A percentile compares a stretch with the other conserved stretches of the same genome.
Evolutionary conservation across 1,140 invertebrate genomes (phyloP).

Genomic region (Bombus haemorrhoidalis): DNA sequence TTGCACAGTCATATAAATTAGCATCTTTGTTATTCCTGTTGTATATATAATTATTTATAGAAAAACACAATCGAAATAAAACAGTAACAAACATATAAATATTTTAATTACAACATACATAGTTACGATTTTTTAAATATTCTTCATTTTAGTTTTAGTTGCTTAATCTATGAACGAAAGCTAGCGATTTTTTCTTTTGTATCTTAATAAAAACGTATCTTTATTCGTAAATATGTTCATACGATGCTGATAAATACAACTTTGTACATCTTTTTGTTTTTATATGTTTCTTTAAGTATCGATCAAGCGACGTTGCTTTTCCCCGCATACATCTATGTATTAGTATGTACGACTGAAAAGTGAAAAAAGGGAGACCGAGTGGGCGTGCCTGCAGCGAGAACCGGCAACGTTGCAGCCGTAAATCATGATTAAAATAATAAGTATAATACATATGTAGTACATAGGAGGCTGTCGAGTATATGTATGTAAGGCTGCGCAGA

Average conservation of each 20-base stretch:
- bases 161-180: background rate
- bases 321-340: constrained; percentile 54
- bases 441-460: constrained; percentile 79
- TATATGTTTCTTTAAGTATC: constrained; percentile 66
- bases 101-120: background rate
- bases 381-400: constrained; percentile 75
- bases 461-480: constrained; percentile 67
- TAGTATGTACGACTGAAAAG: constrained; percentile 59
- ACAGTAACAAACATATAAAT: background rate
- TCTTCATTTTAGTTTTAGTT: background rate
- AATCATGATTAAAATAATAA: constrained; percentile 83
- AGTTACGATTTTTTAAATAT: background rate
- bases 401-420: constrained; percentile 79
- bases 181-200: background rate
- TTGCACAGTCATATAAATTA: constrained; percentile 30
- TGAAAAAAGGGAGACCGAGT: constrained; percentile 68
- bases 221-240: background rate
- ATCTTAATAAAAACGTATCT: background rate
- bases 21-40: background rate
- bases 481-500: constrained; percentile 73
- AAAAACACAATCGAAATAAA: background rate
- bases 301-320: constrained; percentile 67
- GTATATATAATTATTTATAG: background rate
- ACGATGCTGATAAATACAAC: constrained; percentile 21
- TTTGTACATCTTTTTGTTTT: constrained; percentile 55